These are phyloP conservation scores for Portunus trituberculatus DNA, from an alignment of 1,140 invertebrate genomes.

Conservation along the genomic window DNA sequence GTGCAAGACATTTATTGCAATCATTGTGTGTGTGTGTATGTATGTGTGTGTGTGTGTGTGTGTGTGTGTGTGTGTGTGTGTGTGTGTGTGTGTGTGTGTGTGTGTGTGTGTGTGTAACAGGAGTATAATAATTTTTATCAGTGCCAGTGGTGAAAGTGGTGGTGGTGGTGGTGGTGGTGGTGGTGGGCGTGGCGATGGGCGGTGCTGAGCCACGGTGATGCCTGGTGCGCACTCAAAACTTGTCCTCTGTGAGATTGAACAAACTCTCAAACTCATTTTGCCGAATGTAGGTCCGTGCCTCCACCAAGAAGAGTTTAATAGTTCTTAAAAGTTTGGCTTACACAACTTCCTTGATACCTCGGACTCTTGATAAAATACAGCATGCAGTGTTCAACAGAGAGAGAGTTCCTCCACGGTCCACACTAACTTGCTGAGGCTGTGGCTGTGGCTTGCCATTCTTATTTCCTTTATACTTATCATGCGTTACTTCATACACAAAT, in stretches of 20 bases:
- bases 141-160: background rate
- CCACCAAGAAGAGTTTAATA: slow-evolving; percentile 55
- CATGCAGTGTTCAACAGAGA: background rate
- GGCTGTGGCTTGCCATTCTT: no score
- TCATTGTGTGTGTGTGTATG: no score
- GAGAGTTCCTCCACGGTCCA: no score
- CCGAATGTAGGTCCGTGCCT: slow-evolving; percentile 51
- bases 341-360: slow-evolving; percentile 49
- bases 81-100: background rate
- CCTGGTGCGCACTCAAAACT: background rate
- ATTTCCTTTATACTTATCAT: no score
- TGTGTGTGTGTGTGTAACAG: no score
- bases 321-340: slow-evolving; percentile 34
- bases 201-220: background rate
- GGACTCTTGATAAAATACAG: background rate
- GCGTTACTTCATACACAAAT: no score
- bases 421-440: no score
- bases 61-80: no score
- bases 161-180: background rate
- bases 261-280: slow-evolving; percentile 64
- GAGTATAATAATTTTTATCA: background rate
- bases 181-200: background rate
- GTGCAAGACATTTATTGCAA: no score
- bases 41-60: no score
- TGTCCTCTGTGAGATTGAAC: slow-evolving; percentile 41